These are phyloP conservation scores for Planiliza haematocheilus DNA, from an alignment of 2,113 vertebrate genomes.

Conservation along the genomic window DNA sequence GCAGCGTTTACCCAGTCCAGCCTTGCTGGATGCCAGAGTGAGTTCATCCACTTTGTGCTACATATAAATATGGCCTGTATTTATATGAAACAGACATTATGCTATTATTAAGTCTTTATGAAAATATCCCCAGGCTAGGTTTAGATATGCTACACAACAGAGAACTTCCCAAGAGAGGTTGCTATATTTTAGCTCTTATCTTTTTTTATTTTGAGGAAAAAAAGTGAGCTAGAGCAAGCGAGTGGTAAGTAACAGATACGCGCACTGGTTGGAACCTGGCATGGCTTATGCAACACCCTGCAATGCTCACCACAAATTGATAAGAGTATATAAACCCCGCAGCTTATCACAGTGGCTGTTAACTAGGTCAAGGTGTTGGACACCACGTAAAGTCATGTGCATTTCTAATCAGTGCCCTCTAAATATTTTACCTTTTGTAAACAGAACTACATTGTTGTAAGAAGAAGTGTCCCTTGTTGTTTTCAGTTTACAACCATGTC, in stretches of 20 bases:
- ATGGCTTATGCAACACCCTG: conserved; percentile 77
- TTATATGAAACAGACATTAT: conserved; percentile 38
- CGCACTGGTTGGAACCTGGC: conserved; percentile 35
- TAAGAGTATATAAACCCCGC: conserved; percentile 48
- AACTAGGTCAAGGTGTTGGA: conserved; percentile 64
- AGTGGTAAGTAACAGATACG: conserved; percentile 26
- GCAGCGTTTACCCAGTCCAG: conserved; percentile 4
- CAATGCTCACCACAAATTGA: conserved; percentile 58
- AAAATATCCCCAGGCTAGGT: conserved; percentile 46
- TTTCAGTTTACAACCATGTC: conserved; percentile 11
- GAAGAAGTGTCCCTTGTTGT: conserved; percentile 9
- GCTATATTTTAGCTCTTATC: background rate
- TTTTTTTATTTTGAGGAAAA: conserved; percentile 27
- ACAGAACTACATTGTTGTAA: conserved; percentile 22
- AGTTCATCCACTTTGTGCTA: conserved; percentile 28
- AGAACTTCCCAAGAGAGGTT: conserved; percentile 18
- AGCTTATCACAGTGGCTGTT: conserved; percentile 58
- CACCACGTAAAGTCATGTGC: conserved; percentile 32
- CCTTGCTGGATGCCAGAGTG: conserved; percentile 12
- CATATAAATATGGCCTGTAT: conserved; percentile 45
- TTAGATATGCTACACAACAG: conserved; percentile 9
- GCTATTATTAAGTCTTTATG: conserved; percentile 34
- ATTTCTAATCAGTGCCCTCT: conserved; percentile 47
- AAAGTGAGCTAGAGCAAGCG: background rate
- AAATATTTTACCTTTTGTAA: conserved; percentile 40